These are phyloP conservation scores for Tragelaphus scriptus DNA, from an alignment of 2,113 vertebrate genomes.

Conservation along the genomic window DNA sequence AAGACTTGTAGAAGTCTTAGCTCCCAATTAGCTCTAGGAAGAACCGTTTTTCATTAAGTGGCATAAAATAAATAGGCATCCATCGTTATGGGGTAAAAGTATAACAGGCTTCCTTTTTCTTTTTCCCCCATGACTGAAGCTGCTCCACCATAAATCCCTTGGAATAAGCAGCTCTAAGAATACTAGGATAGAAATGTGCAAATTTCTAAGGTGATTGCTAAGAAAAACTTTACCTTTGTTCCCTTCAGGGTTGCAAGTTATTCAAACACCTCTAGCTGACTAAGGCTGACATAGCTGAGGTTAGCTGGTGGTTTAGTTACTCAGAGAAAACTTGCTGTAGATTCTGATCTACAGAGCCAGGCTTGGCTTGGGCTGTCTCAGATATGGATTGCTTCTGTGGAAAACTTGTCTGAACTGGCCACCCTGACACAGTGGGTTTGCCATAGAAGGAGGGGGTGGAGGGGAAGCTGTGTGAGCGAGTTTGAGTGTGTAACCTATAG, in stretches of 20 bases:
- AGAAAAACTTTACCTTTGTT: background rate
- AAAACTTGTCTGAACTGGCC: background rate
- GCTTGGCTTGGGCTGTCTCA: background rate
- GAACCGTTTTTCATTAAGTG: conserved; percentile 26
- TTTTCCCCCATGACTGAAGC: background rate
- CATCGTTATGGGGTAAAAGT: background rate
- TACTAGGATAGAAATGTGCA: background rate
- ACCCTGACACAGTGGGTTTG: background rate
- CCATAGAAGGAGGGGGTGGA: background rate
- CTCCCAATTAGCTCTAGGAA: background rate
- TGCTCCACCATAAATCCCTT: background rate
- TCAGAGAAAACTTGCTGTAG: background rate
- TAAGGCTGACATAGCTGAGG: background rate
- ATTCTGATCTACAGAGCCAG: background rate
- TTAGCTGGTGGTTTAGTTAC: background rate
- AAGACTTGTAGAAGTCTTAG: background rate
- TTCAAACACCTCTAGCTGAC: background rate
- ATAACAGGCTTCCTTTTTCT: background rate
- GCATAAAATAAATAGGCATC: background rate
- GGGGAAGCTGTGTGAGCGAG: background rate
- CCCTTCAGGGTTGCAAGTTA: background rate
- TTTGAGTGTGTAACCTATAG: background rate
- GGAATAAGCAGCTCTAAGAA: background rate
- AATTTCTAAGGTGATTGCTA: background rate
- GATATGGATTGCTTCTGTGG: background rate